Evolutionary conservation across 2,888 invertebrate species (phyloP).

Genomic region (Hypsopygia costalis): DNA sequence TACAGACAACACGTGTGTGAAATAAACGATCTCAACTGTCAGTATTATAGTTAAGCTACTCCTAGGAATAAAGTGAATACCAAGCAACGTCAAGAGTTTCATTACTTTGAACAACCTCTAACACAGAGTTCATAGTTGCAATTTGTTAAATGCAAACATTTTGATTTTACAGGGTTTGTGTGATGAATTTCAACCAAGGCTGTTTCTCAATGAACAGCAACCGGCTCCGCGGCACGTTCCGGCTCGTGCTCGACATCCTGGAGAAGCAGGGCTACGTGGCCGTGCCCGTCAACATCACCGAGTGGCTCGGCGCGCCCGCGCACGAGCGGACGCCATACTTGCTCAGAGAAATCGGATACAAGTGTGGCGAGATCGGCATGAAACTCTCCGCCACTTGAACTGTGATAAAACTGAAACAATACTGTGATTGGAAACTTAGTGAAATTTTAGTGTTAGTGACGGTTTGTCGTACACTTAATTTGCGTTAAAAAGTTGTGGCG

Average conservation of each 20-base stretch:
- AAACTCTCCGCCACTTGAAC: constrained; percentile 49
- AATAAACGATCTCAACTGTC: too few relatives aligned
- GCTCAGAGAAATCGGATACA: constrained; percentile 73
- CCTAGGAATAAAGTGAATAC: too few relatives aligned
- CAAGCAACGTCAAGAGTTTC: too few relatives aligned
- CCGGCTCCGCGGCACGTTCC: constrained; percentile 72
- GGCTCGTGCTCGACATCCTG: constrained; percentile 75
- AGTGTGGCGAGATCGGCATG: constrained; percentile 71
- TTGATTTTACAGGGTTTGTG: constrained; percentile 73
- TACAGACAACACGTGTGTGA: too few relatives aligned
- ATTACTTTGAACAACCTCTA: too few relatives aligned
- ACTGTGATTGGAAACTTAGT: constrained; percentile 2
- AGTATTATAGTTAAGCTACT: too few relatives aligned
- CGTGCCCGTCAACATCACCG: constrained; percentile 72
- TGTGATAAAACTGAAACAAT: not conserved
- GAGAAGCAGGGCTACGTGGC: constrained; percentile 79
- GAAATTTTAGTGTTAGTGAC: constrained; percentile 7
- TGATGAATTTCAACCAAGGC: constrained; percentile 73
- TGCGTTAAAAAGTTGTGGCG: too few relatives aligned
- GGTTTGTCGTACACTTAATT: not conserved
- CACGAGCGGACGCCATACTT: constrained; percentile 83
- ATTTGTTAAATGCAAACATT: too few relatives aligned
- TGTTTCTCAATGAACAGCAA: constrained; percentile 82
- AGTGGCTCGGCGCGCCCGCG: constrained; percentile 76
- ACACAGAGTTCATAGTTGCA: too few relatives aligned